Evolutionary conservation across 35 echinoderm and acorn worm genomes (phyloP), one percentile per base, ranked within the genome.

Genomic region (Hemicentrotus pulcherrimus): DNA sequence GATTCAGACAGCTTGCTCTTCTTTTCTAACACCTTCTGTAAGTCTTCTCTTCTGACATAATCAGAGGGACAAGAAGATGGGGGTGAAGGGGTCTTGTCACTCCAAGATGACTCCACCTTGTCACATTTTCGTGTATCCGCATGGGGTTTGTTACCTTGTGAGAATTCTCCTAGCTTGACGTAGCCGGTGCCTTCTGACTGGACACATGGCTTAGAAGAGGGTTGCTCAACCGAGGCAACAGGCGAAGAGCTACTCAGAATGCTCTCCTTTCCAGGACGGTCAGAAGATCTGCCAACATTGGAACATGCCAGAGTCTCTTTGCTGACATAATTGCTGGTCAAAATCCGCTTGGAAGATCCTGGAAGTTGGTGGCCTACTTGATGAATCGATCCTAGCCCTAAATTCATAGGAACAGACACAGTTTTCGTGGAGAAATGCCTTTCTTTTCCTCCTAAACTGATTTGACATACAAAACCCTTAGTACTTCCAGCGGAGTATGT

Each of bases 351-450:
- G 7, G 48, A 46, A 46, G 91, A 31, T 35, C 32, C 1, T 41
- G 35, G 35, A 93, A 16, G 48, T n/a, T 55, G 91, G 9, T 50
- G 46, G 19, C 48, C 48, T 58, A n/a, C 91, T 14, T 93, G 46
- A 30, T 9, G 31, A 16, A 31, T 47, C 14, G 91, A 41, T 41
- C 3, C 91, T 28, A 58, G n/a, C n/a, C 50, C 91, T 28, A 47
- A 93, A 28, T 93, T 47, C 46, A 93, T 93, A 6, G 91, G 46
- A 48, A 58, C 5, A 30, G 91, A 93, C 91, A 58, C 19, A 58
- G 47, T 52, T 5, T 12, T 32, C 41, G 3, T 24, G 46, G 32
- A 9, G 24, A 45, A 9, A 90, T 90, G 88, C 12, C 88, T 31
- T 90, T 31, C 46, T 47, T 90, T 90, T 33, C 31, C 2, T 41